A percentile compares a stretch with the other conserved stretches of the same genome.
Conservation (phyloP, 2,113 vertebrate species). For the Ariopsis seemanni region DNA sequence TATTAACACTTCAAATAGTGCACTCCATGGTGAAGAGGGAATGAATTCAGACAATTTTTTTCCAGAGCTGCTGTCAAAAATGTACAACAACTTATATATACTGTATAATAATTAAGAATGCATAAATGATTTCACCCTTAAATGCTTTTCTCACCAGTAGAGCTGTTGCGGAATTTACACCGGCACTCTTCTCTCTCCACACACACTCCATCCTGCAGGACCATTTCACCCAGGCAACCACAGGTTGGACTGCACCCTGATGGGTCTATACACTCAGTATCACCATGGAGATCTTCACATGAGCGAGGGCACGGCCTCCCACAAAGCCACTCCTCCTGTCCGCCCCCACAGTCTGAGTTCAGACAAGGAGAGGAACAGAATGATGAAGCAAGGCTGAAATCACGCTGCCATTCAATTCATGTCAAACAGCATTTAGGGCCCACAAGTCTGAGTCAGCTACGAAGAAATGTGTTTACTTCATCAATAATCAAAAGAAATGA, state of each 20-base stretch:
- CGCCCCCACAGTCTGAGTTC: slow-evolving; percentile 74
- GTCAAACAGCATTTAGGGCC: background rate
- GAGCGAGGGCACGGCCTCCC: slow-evolving; percentile 79
- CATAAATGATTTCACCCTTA: background rate
- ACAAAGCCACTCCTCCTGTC: slow-evolving; percentile 74
- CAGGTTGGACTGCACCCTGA: slow-evolving; percentile 72
- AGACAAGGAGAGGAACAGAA: background rate
- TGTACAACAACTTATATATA: background rate
- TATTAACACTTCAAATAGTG: background rate
- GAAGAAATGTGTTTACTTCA: background rate
- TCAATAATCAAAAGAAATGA: background rate
- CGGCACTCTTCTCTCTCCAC: slow-evolving; percentile 71
- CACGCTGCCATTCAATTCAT: background rate
- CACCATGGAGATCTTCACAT: slow-evolving; percentile 80
- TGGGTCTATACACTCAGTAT: slow-evolving; percentile 70
- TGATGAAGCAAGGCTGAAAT: background rate
- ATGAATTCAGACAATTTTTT: background rate
- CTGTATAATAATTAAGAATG: background rate
- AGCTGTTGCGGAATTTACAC: slow-evolving; percentile 77
- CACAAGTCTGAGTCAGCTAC: background rate
- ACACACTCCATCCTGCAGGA: slow-evolving; percentile 79
- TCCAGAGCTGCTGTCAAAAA: background rate
- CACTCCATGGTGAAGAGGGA: background rate
- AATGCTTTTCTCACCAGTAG: slow-evolving; percentile 61
- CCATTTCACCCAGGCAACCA: slow-evolving; percentile 73